phyloP scores from a whole-genome alignment of 2,888 invertebrate species.

The Pyrrhosoma nymphula region DNA sequence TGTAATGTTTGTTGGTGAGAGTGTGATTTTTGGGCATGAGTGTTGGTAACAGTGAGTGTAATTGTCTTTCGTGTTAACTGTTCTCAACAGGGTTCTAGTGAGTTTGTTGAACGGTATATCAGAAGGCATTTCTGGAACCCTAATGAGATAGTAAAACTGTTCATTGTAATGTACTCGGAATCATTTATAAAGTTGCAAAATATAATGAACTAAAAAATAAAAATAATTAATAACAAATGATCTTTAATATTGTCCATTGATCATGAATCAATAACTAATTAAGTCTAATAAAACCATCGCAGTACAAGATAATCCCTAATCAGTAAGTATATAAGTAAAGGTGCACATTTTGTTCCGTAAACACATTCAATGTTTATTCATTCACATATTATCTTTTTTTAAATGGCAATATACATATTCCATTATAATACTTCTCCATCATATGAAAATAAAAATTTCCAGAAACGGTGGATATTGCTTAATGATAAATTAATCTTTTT shows the following conservation, averaged over 20 bases:
- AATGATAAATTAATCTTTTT: no score
- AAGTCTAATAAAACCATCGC: no score
- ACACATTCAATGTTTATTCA: no score
- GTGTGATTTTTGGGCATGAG: conserved; percentile 35
- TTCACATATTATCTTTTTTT: no score
- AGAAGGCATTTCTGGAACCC: conserved; percentile 31
- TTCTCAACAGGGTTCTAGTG: conserved; percentile 36
- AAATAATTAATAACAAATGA: conserved; percentile 6
- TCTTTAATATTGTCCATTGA: background rate
- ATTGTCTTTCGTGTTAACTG: conserved; percentile 53
- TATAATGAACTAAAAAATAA: conserved; percentile 47
- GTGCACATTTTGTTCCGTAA: no score
- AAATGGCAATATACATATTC: no score
- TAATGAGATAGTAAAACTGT: conserved; percentile 38
- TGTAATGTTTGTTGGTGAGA: conserved; percentile 36
- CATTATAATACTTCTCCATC: no score
- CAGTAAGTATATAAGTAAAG: no score
- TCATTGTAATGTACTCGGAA: conserved; percentile 48
- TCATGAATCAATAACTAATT: no score
- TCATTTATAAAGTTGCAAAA: conserved; percentile 56
- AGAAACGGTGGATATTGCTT: no score
- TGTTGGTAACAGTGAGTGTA: conserved; percentile 56
- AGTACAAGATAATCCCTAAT: no score
- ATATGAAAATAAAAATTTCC: no score
- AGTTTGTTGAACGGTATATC: conserved; percentile 35